Conservation (phyloP, 2,888 invertebrate genomes). For the Sympetrum striolatum region DNA sequence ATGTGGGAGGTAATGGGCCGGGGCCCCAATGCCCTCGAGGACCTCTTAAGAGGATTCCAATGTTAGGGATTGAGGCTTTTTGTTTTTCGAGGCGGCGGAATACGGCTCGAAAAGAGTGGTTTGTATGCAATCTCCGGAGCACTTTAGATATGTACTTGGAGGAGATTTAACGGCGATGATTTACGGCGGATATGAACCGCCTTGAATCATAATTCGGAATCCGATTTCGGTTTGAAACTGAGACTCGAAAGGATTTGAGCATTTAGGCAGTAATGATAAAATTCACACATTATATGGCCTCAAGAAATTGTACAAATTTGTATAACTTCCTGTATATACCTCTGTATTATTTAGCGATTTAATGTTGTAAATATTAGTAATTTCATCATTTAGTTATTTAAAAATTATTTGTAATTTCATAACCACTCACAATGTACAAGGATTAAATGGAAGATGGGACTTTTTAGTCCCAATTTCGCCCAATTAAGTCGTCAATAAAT, state of each 20-base stretch:
- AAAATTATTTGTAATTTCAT: too few species aligned
- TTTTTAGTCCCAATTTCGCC: too few species aligned
- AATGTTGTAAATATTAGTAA: too few species aligned
- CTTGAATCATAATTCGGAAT: not conserved
- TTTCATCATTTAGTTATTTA: too few species aligned
- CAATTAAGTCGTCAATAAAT: too few species aligned
- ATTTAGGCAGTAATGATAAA: too few species aligned
- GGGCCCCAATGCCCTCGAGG: not conserved
- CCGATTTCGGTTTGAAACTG: not conserved
- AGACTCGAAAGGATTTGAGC: not conserved
- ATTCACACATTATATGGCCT: too few species aligned
- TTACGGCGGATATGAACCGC: not conserved
- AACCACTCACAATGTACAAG: too few species aligned
- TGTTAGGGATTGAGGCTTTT: not conserved
- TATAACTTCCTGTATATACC: too few species aligned
- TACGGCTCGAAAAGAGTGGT: not conserved
- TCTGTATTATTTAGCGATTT: too few species aligned
- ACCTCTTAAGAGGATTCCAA: conserved; percentile 12
- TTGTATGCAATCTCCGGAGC: not conserved
- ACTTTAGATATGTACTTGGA: not conserved
- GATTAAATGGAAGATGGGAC: too few species aligned
- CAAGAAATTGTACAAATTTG: too few species aligned
- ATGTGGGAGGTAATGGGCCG: not conserved
- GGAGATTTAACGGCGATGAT: conserved; percentile 6
- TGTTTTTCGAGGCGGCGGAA: not conserved